Base-by-base conservation (phyloP, 2,888 invertebrate genomes). In the Caradrina clavipalpis region DNA sequence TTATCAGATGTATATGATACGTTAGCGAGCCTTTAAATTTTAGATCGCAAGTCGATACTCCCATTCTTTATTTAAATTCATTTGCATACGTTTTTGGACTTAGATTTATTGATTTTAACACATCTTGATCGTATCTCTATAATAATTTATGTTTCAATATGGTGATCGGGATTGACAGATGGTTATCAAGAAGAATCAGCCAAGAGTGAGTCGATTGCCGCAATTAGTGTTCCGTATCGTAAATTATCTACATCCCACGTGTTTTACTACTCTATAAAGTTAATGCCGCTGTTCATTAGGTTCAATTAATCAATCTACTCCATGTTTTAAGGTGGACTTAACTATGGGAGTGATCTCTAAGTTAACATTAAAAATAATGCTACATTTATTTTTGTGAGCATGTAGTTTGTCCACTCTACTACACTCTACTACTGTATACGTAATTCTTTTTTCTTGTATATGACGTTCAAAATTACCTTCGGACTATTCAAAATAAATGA, bases 101-200 rank as follows among this genome's bases (percentile, higher is more conserved):
- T 56, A 69, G 67, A 80, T 79, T 76, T 79, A 79, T 76, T 63
- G 57, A 56, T 69, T 60, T 73, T 70, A 69, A 76, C 68, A 76
- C 69, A 58, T 63, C 59, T 61, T 61, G 79, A 79, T 79, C 26
- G 60, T 79, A 79, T 79, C 80, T 50, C 49, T 50, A 2, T 22
- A 19, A 26, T 69, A 65, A 80, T 79, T 73, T 79, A 79, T 79
- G 69, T 73, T 66, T 31, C 10, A 67, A 42, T 67, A 67, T 39
- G 10, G 50, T n/a, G 21, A 75, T 75, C 53, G 66, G 31, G 55
- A 69, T 64, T 67, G 76, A 75, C 80, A 55, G 80, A 78, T 78
- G n/a, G 19, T 67, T 67, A 78, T 78, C 78, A 10, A 61, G 1
- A 62, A 74, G 67, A 75, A 69, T 69, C 60, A 22, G 60, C 39